Evolutionary conservation across 2,113 vertebrate species (phyloP).

Genomic region (Pseudolaguvia tuberculata): DNA sequence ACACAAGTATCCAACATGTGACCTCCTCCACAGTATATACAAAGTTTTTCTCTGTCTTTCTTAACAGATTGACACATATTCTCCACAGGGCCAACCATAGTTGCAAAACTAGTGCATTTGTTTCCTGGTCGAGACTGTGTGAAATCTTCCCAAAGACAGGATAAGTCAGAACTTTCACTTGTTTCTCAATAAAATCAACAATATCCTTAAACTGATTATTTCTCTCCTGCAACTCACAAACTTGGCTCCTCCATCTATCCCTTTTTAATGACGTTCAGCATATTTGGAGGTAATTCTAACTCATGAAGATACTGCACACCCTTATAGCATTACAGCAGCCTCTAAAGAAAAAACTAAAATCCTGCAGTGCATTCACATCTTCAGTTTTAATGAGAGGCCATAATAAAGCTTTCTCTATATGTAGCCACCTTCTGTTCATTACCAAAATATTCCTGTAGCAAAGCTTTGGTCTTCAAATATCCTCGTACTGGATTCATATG

Average conservation of each 20-base stretch:
- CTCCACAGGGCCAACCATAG: too few species aligned
- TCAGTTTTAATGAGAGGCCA: background rate
- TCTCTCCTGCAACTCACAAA: background rate
- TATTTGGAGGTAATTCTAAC: too few species aligned
- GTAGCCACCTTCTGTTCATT: conserved; percentile 18
- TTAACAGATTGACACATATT: too few species aligned
- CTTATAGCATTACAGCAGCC: background rate
- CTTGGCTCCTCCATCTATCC: background rate
- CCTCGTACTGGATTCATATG: background rate
- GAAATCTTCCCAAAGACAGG: conserved; percentile 38
- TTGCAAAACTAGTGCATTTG: too few species aligned
- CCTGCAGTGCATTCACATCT: too few species aligned
- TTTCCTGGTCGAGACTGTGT: background rate
- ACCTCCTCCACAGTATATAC: conserved; percentile 24
- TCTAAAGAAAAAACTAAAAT: background rate
- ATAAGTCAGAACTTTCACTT: conserved; percentile 17
- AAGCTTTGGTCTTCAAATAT: background rate
- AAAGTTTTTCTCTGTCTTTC: too few species aligned
- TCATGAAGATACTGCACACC: background rate
- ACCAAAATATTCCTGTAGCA: conserved; percentile 36
- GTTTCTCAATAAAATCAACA: conserved; percentile 20
- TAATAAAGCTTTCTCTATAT: conserved; percentile 16
- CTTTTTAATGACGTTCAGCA: too few species aligned
- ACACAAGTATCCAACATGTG: conserved; percentile 25
- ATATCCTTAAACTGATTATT: background rate